phyloP scores from a whole-genome alignment of 1,140 invertebrate genomes.

The Cotesia typhae region DNA sequence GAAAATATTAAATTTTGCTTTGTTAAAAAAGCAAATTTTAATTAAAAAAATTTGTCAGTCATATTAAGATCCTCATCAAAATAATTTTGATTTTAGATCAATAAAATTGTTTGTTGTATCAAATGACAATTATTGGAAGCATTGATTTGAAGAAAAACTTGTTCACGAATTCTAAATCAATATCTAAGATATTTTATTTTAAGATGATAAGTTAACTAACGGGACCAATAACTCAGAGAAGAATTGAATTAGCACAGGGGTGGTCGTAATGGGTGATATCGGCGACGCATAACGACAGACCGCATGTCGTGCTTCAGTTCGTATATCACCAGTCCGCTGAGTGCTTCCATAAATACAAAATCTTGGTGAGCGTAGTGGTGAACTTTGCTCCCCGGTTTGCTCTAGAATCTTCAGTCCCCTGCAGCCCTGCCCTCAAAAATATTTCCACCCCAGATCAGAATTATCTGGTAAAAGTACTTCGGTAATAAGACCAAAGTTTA shows the following conservation, averaged over 20 bases:
- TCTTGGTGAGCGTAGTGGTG: slow-evolving; percentile 42
- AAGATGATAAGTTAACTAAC: background rate
- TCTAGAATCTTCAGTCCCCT: slow-evolving; percentile 18
- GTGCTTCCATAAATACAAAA: slow-evolving; percentile 57
- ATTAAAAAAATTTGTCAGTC: too few species aligned
- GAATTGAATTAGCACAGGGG: background rate
- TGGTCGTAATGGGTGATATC: slow-evolving; percentile 17
- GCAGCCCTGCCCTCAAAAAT: background rate
- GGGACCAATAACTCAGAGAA: background rate
- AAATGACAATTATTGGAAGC: too few species aligned
- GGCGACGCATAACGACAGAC: slow-evolving; percentile 37
- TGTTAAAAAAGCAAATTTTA: too few species aligned
- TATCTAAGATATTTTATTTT: too few species aligned
- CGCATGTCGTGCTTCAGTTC: slow-evolving; percentile 42
- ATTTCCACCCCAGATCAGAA: background rate
- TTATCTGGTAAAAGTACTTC: too few species aligned
- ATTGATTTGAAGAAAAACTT: too few species aligned
- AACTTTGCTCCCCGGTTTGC: slow-evolving; percentile 31
- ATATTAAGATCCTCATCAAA: too few species aligned
- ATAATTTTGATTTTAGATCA: too few species aligned
- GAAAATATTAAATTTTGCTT: too few species aligned
- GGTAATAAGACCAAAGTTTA: too few species aligned
- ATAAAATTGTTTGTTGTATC: too few species aligned
- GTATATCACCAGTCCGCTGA: slow-evolving; percentile 50
- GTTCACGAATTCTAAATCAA: too few species aligned